Evolutionary conservation across 2,797 vertebrate species (phyloP).

Genomic region (Miichthys miiuy): DNA sequence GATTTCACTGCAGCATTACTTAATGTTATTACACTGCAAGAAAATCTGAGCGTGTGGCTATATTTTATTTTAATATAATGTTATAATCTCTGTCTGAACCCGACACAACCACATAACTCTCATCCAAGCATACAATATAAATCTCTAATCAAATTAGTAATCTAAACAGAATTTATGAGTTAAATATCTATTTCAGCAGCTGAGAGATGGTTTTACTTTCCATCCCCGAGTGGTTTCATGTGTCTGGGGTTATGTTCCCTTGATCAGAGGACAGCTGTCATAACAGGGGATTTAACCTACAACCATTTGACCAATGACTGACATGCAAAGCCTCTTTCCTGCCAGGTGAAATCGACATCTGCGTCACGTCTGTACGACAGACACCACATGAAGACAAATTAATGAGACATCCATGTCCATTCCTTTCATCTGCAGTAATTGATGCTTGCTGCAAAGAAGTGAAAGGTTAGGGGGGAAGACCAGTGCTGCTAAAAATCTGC

Average conservation of each 20-base stretch:
- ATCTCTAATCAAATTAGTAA: not conserved
- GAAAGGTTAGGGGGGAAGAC: constrained; percentile 67
- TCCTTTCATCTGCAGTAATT: constrained; percentile 65
- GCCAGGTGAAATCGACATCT: constrained; percentile 29
- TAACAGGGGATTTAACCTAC: constrained; percentile 13
- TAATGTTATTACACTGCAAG: constrained; percentile 21
- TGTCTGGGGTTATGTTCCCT: constrained; percentile 1
- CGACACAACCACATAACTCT: constrained; percentile 6
- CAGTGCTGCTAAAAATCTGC: constrained; percentile 56
- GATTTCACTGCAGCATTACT: constrained; percentile 20
- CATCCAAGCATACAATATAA: not conserved
- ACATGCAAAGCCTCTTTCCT: constrained; percentile 15
- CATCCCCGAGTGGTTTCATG: not conserved
- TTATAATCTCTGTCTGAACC: not conserved
- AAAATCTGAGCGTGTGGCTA: not conserved
- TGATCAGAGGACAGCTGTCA: constrained; percentile 35
- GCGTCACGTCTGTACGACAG: constrained; percentile 24
- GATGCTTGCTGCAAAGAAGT: constrained; percentile 44
- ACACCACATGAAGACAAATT: constrained; percentile 44
- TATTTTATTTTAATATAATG: constrained; percentile 6
- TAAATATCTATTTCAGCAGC: not conserved
- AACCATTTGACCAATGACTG: constrained; percentile 16
- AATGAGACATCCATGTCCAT: constrained; percentile 44
- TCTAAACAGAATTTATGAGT: not conserved
- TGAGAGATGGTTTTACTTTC: not conserved